Evolutionary conservation across 2,888 invertebrate genomes (phyloP).

Genomic region (Drosophila kokeensis): DNA sequence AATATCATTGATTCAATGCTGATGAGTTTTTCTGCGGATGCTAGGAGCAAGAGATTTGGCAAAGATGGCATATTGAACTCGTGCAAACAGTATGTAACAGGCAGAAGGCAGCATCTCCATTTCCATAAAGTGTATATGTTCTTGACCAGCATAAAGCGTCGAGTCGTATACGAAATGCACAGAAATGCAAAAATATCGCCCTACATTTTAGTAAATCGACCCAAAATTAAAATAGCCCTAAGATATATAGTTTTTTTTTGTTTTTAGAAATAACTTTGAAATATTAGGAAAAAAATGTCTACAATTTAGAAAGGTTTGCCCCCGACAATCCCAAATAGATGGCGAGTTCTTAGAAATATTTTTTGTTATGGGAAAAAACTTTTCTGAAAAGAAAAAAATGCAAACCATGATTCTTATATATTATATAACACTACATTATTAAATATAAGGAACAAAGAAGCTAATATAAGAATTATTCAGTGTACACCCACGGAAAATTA

Average conservation of each 20-base stretch:
- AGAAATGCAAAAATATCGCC: background rate
- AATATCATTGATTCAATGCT: constrained; percentile 30
- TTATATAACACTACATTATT: background rate
- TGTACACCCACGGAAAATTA: background rate
- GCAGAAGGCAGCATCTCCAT: background rate
- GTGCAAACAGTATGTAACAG: background rate
- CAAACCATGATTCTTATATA: background rate
- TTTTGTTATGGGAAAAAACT: background rate
- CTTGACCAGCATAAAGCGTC: background rate
- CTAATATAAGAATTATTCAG: background rate
- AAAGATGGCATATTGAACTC: background rate
- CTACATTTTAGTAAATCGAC: background rate
- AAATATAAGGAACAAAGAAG: background rate
- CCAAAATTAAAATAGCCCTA: background rate
- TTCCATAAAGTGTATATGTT: background rate
- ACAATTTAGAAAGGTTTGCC: background rate
- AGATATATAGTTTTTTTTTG: background rate
- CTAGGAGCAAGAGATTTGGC: background rate
- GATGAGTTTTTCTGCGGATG: constrained; percentile 4
- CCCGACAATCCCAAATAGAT: background rate
- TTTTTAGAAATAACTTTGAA: background rate
- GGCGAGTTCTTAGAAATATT: background rate
- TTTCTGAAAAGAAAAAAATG: background rate
- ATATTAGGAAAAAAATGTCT: background rate
- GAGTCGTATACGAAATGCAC: background rate